Evolutionary conservation across 1,140 invertebrate genomes (phyloP).

Genomic region (Sesamia nonagrioides): DNA sequence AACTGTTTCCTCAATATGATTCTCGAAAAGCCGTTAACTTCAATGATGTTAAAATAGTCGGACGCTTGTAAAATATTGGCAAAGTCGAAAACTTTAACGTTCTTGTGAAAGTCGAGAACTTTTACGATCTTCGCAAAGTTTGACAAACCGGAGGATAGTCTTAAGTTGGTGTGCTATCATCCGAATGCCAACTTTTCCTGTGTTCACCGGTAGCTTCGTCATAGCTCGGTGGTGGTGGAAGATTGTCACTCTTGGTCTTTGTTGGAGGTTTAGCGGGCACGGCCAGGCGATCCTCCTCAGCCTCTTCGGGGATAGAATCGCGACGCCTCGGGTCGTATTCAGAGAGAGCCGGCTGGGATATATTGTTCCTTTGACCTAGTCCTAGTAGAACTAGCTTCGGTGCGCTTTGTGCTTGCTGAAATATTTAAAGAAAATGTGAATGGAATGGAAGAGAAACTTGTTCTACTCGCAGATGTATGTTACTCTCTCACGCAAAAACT

Average conservation of each 20-base stretch:
- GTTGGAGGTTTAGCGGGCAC: slow-evolving; percentile 74
- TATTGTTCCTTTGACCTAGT: slow-evolving; percentile 88
- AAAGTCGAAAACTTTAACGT: background rate
- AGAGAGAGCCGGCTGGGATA: slow-evolving; percentile 88
- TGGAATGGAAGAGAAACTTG: no score
- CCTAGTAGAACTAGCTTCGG: slow-evolving; percentile 81
- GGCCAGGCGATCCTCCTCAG: slow-evolving; percentile 78
- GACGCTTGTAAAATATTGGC: background rate
- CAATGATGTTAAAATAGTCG: background rate
- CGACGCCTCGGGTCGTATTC: slow-evolving; percentile 83
- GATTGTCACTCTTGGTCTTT: slow-evolving; percentile 73
- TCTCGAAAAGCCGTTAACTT: background rate
- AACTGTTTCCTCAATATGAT: background rate
- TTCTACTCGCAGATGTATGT: no score
- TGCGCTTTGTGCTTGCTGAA: slow-evolving; percentile 88
- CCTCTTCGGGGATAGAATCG: slow-evolving; percentile 87
- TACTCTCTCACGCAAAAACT: no score
- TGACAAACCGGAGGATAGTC: background rate
- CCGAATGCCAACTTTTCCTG: slow-evolving; percentile 87
- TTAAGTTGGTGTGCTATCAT: slow-evolving; percentile 85
- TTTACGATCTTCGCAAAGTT: slow-evolving; percentile 14
- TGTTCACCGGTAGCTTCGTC: slow-evolving; percentile 77
- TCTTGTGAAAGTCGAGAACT: slow-evolving; percentile 1
- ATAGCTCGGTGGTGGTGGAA: slow-evolving; percentile 78
- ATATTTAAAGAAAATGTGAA: background rate